Base-by-base conservation (phyloP, 2,888 invertebrate species). In the Polylopha cassiicola region DNA sequence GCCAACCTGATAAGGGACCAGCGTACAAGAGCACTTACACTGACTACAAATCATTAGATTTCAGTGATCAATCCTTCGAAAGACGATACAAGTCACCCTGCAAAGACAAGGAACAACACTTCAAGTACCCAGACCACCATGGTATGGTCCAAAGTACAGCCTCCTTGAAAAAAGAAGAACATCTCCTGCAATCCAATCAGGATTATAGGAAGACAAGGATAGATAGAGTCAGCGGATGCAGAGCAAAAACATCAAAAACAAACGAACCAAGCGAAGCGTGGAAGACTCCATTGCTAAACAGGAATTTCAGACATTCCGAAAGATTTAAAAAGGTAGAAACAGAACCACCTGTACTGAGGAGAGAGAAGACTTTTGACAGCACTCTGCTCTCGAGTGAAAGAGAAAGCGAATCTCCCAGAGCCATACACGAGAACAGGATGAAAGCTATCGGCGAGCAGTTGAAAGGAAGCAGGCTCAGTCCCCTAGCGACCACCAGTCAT, bases 291-390 rank as follows among this genome's bases (percentile, higher is more conserved):
- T 62, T 85, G 18, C 53, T 86, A 7, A 78, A 76, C 46, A 77
- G 81, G 50, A 80, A 81, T 47, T 86, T 86, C 48, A 78, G 86
- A 58, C 72, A 82, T 55, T 86, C 86, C 14, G 86, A 86, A 59
- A 72, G 85, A 58, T 86, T 86, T 48, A 78, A 62, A 39, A 81
- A 71, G 59, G 77, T 81, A 49, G 73, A 72, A 6, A 65, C 51
- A 24, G 76, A 81, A 54, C 55, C 70, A 50, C 75, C 76, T 36
- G 57, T 65, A 18, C 58, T 86, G 46, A 72, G 86, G 56, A 78
- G 86, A 71, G 86, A 86, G 58, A 86, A 78, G 61, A 86, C 86
- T 48, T 86, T 86, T 49, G 86, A 87, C 52, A 81, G 75, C 42
- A 79, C 77, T 49, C 63, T 85, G 16, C 65, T 73, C 43, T 56